Evolutionary conservation across 2,888 invertebrate species (phyloP).

Genomic region (Harmothoe impar): DNA sequence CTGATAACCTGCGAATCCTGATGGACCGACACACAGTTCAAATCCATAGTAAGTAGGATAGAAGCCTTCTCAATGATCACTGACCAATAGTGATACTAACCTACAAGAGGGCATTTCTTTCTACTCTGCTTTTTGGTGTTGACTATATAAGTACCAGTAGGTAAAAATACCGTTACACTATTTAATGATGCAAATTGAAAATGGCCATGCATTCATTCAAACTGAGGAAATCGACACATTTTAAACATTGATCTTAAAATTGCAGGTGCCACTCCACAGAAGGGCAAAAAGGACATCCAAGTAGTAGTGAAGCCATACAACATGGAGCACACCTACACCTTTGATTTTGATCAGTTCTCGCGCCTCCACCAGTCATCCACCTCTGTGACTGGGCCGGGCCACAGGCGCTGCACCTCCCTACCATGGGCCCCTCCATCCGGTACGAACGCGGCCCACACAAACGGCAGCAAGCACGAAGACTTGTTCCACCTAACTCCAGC

Average conservation of each 20-base stretch:
- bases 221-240: no score
- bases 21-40: constrained; percentile 34
- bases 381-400: background rate
- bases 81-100: no score
- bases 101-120: no score
- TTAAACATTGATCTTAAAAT: no score
- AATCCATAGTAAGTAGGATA: background rate
- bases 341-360: constrained; percentile 71
- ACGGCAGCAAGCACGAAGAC: background rate
- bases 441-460: background rate
- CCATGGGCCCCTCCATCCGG: background rate
- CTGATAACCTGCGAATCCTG: constrained; percentile 30
- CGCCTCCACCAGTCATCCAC: constrained; percentile 12
- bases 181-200: no score
- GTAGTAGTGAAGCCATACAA: constrained; percentile 72
- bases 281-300: constrained; percentile 43
- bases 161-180: no score
- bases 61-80: no score
- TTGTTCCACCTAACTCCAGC: constrained; percentile 70
- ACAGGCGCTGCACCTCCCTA: constrained; percentile 53
- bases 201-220: no score
- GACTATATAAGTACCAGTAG: no score
- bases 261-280: background rate
- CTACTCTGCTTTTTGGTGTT: no score
- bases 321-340: constrained; percentile 73